Base-by-base conservation (phyloP, 2,797 vertebrate genomes). In the Chelidonichthys spinosus region DNA sequence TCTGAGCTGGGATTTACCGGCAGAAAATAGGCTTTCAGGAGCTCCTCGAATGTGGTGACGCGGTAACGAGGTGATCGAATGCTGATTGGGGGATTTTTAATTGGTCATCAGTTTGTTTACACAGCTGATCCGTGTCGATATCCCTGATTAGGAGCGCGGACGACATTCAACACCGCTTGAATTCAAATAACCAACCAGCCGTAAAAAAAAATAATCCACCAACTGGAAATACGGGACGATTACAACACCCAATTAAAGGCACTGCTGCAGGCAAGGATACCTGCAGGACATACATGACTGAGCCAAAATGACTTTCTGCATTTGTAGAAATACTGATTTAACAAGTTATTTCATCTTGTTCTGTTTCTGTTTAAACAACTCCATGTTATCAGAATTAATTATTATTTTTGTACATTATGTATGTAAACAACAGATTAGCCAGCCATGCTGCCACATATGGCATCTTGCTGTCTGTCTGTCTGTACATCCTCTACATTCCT, bases 71-170 rank as follows among this genome's bases (percentile, higher is more conserved):
- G 66, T 59, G 18, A 50, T 49, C 49, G 49, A 65, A 70, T 56
- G 75, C 46, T 70, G 67, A 72, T 53, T 63, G 59, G 60, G 67
- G 74, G 58, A 2, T n/a, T 61, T 59, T 63, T 32, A 79, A 78
- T 60, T 60, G 52, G 73, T 63, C 70, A 63, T 69, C 63, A 61
- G 76, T 72, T 76, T 67, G 69, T 80, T 80, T 71, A 69, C 44
- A 52, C 53, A 47, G 36, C 59, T 72, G 67, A n/a, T 65, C 42
- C 8, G 15, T 74, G 49, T 60, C 67, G 65, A 25, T 67, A 37
- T 3, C 43, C 9, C 56, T n/a, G 47, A 77, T 25, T 32, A 72
- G 18, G 54, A 59, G 53, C 59, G 55, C 8, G 3, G 59, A 67
- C 60, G 46, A 79, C 32, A 47, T 44, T 2, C 4, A 33, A 74